Percentiles rank a stretch among this genome's conserved stretches.
Evolutionary conservation across 2,888 invertebrate genomes (phyloP).

Genomic region (Oscheius sp.): DNA sequence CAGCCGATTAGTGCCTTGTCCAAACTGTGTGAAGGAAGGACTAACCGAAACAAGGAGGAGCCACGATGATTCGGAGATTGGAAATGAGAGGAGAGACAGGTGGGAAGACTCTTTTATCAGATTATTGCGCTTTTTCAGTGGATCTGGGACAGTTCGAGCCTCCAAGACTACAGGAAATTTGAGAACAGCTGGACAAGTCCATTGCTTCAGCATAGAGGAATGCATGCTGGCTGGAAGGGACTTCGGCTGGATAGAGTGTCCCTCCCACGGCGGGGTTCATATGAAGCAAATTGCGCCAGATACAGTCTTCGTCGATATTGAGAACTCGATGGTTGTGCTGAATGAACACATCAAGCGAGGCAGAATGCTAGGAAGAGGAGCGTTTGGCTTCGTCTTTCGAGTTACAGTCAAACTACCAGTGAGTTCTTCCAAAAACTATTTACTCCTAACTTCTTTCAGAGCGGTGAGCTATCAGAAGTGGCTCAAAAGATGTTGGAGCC

Average conservation of each 20-base stretch:
- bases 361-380: slow-evolving; percentile 85
- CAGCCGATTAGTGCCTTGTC: slow-evolving; percentile 90
- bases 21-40: slow-evolving; percentile 78
- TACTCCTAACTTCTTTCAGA: slow-evolving; percentile 12
- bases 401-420: slow-evolving; percentile 73
- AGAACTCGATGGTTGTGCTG: slow-evolving; percentile 78
- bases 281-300: slow-evolving; percentile 89
- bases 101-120: not conserved
- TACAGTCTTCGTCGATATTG: slow-evolving; percentile 74
- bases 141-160: not conserved
- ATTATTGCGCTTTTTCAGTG: not conserved
- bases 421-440: slow-evolving; percentile 11
- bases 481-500: slow-evolving; percentile 96
- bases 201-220: slow-evolving; percentile 88
- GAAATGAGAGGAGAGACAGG: slow-evolving; percentile 16
- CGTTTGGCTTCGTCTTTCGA: slow-evolving; percentile 94
- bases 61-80: slow-evolving; percentile 38
- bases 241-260: slow-evolving; percentile 78
- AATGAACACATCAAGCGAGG: slow-evolving; percentile 82
- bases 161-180: slow-evolving; percentile 44
- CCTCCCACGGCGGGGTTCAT: slow-evolving; percentile 81
- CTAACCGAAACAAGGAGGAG: not conserved
- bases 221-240: slow-evolving; percentile 77
- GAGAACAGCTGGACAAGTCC: slow-evolving; percentile 35
- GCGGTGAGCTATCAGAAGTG: slow-evolving; percentile 75